Evolutionary conservation across 2,888 invertebrate genomes (phyloP).

Genomic region (Drosophila fungiperda): DNA sequence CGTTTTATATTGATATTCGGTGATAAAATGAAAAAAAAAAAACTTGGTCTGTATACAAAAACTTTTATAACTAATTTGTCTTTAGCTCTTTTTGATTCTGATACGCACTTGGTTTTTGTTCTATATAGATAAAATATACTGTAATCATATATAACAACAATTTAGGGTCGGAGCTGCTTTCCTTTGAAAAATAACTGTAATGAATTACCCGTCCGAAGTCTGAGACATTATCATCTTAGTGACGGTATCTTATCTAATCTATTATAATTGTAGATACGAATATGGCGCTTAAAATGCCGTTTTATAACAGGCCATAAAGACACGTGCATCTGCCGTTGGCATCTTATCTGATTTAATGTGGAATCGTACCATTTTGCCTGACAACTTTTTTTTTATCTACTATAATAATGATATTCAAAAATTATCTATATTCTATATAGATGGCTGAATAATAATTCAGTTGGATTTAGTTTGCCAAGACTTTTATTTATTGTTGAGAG

Average conservation of each 20-base stretch:
- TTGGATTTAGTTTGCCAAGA: constrained; percentile 7
- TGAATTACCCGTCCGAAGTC: background rate
- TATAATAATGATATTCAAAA: background rate
- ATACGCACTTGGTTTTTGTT: background rate
- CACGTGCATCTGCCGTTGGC: constrained; percentile 28
- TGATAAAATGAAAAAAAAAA: background rate
- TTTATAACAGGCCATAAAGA: constrained; percentile 29
- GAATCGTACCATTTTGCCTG: background rate
- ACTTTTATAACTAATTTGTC: background rate
- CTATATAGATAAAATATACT: background rate
- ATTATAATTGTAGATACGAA: background rate
- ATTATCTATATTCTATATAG: background rate
- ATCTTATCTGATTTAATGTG: constrained; percentile 4
- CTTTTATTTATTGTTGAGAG: constrained; percentile 10
- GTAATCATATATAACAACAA: background rate
- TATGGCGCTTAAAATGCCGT: background rate
- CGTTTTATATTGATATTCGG: background rate
- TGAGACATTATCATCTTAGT: background rate
- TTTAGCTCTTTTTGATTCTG: background rate
- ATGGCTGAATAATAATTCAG: constrained; percentile 8
- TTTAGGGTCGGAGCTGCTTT: no score
- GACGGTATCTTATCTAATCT: constrained; percentile 12
- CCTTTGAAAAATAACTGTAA: no score
- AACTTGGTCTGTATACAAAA: background rate
- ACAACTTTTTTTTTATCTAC: background rate